Conservation (phyloP, 2,797 vertebrate genomes). For the Myiothlypis coronata region DNA sequence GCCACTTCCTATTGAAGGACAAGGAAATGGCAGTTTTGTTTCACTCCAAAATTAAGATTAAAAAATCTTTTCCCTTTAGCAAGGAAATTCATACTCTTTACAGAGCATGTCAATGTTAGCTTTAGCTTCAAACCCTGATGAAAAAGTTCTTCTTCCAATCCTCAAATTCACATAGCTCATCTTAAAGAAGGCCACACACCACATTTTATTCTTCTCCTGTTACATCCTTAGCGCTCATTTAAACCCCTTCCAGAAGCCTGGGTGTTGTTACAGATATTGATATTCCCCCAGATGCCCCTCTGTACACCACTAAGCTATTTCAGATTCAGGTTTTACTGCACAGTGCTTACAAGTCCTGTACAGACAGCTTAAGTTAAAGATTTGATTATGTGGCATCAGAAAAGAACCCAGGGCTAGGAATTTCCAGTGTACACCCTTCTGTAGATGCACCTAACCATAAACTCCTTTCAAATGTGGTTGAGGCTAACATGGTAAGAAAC, state of each 20-base stretch:
- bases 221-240: not conserved
- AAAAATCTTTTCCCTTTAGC: not conserved
- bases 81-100: not conserved
- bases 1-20: not conserved
- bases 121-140: not conserved
- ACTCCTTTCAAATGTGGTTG: not conserved
- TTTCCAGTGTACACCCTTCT: not conserved
- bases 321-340: not conserved
- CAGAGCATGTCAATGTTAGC: not conserved
- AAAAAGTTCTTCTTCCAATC: not conserved
- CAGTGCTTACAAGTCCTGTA: not conserved
- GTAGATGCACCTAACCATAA: not conserved
- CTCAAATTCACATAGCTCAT: not conserved
- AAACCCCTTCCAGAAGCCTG: not conserved
- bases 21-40: not conserved
- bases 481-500: not conserved
- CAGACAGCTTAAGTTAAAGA: not conserved
- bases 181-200: not conserved
- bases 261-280: not conserved
- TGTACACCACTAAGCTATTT: not conserved
- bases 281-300: not conserved
- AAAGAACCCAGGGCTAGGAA: not conserved
- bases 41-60: not conserved
- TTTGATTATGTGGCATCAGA: not conserved
- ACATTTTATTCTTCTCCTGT: not conserved